phyloP scores from a whole-genome alignment of 2,113 vertebrate species.

The Elachura formosa region DNA sequence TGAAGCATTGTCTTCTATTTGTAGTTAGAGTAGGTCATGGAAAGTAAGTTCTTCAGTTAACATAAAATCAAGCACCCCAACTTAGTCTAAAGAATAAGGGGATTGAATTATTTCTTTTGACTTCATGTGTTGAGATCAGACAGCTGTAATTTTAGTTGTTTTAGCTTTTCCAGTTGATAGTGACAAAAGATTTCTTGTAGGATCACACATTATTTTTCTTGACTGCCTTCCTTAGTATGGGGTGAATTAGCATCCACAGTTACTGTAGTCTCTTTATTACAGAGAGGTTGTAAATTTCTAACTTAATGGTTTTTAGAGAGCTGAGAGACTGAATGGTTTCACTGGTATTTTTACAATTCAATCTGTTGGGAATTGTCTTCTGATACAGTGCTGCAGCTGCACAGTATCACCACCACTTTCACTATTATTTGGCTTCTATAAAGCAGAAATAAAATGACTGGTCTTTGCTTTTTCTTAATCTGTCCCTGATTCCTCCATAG shows the following conservation, averaged over 20 bases:
- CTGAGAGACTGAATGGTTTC: not conserved
- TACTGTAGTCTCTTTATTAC: not conserved
- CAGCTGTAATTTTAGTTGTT: not conserved
- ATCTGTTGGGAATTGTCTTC: not conserved
- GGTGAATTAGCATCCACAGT: not conserved
- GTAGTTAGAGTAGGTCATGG: not conserved
- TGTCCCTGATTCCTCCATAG: not conserved
- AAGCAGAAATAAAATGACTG: not conserved
- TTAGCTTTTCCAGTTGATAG: not conserved
- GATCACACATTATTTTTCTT: not conserved
- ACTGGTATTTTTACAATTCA: not conserved
- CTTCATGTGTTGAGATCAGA: not conserved
- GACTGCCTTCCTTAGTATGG: not conserved
- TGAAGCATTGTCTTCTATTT: not conserved
- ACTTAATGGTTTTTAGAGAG: not conserved
- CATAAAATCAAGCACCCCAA: not conserved
- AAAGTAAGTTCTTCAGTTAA: not conserved
- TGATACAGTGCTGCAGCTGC: not conserved
- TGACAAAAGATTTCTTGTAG: not conserved
- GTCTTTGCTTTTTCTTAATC: not conserved
- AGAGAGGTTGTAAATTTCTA: not conserved
- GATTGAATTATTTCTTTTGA: not conserved
- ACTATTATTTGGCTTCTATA: not conserved
- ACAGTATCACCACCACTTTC: accelerated
- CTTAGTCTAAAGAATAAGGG: not conserved